Evolutionary conservation across 2,888 invertebrate species (phyloP).

Genomic region (Drosophila affinis): DNA sequence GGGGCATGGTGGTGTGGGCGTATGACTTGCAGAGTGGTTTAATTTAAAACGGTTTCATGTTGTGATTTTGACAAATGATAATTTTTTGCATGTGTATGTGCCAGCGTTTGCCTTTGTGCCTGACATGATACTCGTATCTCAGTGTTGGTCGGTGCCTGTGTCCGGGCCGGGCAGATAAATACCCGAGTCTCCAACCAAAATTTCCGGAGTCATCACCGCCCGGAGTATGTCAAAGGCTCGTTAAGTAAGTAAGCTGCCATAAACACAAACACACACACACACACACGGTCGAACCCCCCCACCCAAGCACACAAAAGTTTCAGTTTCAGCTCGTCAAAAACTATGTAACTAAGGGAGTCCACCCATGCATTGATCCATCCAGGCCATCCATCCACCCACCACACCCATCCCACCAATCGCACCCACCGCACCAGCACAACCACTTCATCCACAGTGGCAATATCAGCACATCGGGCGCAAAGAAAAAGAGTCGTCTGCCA

Average conservation of each 20-base stretch:
- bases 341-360: constrained; percentile 35
- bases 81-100: constrained; percentile 59
- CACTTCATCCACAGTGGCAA: constrained; percentile 21
- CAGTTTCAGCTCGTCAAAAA: constrained; percentile 62
- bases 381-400: background rate
- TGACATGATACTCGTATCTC: constrained; percentile 52
- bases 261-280: constrained; percentile 30
- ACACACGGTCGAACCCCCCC: constrained; percentile 16
- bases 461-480: constrained; percentile 35
- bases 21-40: constrained; percentile 64
- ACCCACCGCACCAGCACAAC: background rate
- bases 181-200: constrained; percentile 24
- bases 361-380: background rate
- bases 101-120: constrained; percentile 64
- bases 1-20: constrained; percentile 4
- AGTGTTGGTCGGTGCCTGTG: constrained; percentile 33
- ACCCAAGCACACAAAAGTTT: constrained; percentile 54
- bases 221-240: constrained; percentile 70
- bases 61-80: constrained; percentile 77
- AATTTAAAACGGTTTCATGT: constrained; percentile 78
- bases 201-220: constrained; percentile 10
- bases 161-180: constrained; percentile 66
- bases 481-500: constrained; percentile 48
- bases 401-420: background rate
- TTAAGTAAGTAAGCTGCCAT: constrained; percentile 67